Evolutionary conservation across 2,797 vertebrate species (phyloP), one percentile per base, ranked within the genome.

Genomic region (Notolabrus celidotus): DNA sequence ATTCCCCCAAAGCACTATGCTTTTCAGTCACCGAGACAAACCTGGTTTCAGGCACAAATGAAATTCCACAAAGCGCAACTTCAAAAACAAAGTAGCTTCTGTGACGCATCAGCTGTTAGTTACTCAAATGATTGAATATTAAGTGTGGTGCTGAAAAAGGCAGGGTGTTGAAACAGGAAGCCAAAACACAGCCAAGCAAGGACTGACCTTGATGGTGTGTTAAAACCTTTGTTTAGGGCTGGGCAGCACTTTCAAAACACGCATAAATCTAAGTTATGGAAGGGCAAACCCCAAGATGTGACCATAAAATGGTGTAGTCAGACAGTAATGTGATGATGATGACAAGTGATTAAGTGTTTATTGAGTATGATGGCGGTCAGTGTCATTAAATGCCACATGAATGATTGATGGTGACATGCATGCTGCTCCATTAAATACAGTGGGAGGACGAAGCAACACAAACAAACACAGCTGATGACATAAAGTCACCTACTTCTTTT

Each of bases 261-360:
- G 10, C 63, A 22, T 17, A 29, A 43, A 29, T 38, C 36, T 43
- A 19, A 41, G 36, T 77, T 66, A 73, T 6, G 29, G 53, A 64
- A 69, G 43, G 63, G 39, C 19, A n/a, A 52, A 58, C 56, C 4
- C 53, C 56, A 29, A 36, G 23, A 53, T 10, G 38, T 38, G 66
- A 5, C 29, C 47, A 51, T 69, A 31, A 84, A 77, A 56, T 14
- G n/a, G 34, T 55, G 55, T 39, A 20, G 42, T 57, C n/a, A 10
- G 68, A 16, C 20, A 12, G 12, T 9, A 19, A 62, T 36, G 41
- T 19, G 10, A 19, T 10, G 6, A 33, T 57, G 39, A 57, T 36
- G 36, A 47, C 1, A 11, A 49, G n/a, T 14, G 67, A 67, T 74
- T n/a, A 41, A 64, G 57, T 43, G 62, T 67, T 73, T 56, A 80